phyloP scores from a whole-genome alignment of 2,888 invertebrate genomes.

The Frankliniella intonsa region DNA sequence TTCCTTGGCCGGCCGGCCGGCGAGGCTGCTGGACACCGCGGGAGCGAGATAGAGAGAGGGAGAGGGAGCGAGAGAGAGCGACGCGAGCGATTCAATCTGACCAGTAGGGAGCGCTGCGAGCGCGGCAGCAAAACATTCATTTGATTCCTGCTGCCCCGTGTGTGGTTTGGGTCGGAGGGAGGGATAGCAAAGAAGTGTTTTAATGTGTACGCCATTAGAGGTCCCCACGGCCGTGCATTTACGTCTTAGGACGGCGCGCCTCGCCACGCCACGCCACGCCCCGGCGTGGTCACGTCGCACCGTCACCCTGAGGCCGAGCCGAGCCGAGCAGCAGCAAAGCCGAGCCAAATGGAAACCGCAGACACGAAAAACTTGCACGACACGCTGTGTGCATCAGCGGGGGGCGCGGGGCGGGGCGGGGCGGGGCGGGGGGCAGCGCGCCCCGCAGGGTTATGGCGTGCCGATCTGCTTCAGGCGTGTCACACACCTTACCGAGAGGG shows the following conservation, averaged over 20 bases:
- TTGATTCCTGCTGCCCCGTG: background rate
- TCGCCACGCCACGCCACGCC: background rate
- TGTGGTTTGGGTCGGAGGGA: background rate
- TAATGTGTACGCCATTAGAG: constrained; percentile 28
- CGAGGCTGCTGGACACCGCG: background rate
- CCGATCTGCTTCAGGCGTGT: too few relatives aligned
- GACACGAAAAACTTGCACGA: constrained; percentile 45
- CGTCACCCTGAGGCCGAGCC: constrained; percentile 29
- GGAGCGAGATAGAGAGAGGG: background rate
- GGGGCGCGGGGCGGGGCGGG: too few relatives aligned
- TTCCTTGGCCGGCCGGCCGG: background rate
- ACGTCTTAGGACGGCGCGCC: constrained; percentile 14
- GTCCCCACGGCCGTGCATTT: constrained; percentile 23
- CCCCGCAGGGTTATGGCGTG: too few relatives aligned
- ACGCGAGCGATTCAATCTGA: background rate
- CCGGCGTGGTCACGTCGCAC: background rate
- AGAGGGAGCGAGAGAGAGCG: background rate
- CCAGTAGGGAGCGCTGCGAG: background rate
- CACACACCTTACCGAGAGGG: too few relatives aligned
- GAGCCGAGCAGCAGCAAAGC: constrained; percentile 30
- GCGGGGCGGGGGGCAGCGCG: too few relatives aligned
- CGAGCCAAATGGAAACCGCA: constrained; percentile 48
- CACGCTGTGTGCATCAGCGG: background rate
- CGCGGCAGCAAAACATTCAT: background rate
- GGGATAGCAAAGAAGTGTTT: background rate